A percentile compares a stretch with the other conserved stretches of the same genome.
Evolutionary conservation across 2,113 vertebrate genomes (phyloP).

Genomic region (Centropus bengalensis): DNA sequence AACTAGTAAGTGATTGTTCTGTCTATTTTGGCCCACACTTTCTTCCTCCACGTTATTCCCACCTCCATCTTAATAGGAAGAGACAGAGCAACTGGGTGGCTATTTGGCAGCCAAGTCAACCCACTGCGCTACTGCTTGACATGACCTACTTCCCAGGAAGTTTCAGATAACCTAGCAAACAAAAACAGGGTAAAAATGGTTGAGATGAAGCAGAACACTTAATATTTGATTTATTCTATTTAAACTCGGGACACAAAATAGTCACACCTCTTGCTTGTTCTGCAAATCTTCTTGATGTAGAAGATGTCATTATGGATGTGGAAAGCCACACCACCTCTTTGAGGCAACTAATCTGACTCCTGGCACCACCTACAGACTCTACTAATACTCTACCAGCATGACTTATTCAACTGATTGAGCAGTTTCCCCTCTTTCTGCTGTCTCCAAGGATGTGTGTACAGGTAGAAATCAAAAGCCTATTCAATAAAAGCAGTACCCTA

Average conservation of each 20-base stretch:
- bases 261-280: neutral
- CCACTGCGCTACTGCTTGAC: neutral
- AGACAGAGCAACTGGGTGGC: neutral
- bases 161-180: neutral
- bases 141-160: neutral
- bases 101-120: neutral
- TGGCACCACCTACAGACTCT: neutral
- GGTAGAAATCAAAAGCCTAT: neutral
- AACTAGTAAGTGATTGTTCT: neutral
- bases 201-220: neutral
- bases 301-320: neutral
- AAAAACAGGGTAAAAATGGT: neutral
- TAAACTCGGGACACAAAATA: neutral
- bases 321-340: neutral
- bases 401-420: neutral
- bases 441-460: no score
- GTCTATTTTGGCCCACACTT: neutral
- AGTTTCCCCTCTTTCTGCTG: neutral
- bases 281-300: neutral
- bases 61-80: neutral
- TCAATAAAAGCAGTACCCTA: neutral
- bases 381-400: neutral
- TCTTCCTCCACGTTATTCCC: neutral
- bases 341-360: neutral
- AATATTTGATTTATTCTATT: no score